Conservation (phyloP, 2,113 vertebrate genomes). For the Polypterus senegalus region DNA sequence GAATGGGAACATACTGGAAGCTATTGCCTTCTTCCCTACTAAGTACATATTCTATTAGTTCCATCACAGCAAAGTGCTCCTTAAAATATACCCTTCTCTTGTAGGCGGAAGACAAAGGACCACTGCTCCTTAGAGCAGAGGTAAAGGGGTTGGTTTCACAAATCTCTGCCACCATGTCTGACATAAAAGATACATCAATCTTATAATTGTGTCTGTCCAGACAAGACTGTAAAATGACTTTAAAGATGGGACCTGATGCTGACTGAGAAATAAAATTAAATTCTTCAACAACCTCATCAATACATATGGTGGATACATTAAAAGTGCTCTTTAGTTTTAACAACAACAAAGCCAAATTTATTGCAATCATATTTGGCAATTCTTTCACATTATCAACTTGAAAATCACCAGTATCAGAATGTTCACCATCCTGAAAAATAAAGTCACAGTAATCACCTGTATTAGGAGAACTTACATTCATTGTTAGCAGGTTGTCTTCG, state of each 20-base stretch:
- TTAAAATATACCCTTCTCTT: constrained; percentile 12
- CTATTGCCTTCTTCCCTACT: constrained; percentile 3
- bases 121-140: constrained; percentile 5
- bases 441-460: constrained; percentile 2
- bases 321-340: constrained; percentile 19
- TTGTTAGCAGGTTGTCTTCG: constrained; percentile 12
- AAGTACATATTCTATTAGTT: constrained; percentile 16
- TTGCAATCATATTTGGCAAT: constrained; percentile 9
- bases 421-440: constrained; percentile 3
- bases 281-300: constrained; percentile 16
- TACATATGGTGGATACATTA: constrained; percentile 16
- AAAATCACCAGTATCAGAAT: constrained; percentile 1
- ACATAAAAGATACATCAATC: constrained; percentile 9
- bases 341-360: constrained; percentile 5
- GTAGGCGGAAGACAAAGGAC: constrained; percentile 12
- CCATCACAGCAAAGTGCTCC: constrained; percentile 9
- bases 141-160: constrained; percentile 7
- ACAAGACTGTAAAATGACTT: constrained; percentile 19
- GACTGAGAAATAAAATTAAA: constrained; percentile 17
- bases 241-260: constrained; percentile 15
- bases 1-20: constrained; percentile 15
- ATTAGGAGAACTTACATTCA: constrained; percentile 13
- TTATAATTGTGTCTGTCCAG: constrained; percentile 13
- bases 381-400: constrained; percentile 8
- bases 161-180: constrained; percentile 17